Conservation (phyloP, 2,888 invertebrate genomes). For the Mystacides longicornis region DNA sequence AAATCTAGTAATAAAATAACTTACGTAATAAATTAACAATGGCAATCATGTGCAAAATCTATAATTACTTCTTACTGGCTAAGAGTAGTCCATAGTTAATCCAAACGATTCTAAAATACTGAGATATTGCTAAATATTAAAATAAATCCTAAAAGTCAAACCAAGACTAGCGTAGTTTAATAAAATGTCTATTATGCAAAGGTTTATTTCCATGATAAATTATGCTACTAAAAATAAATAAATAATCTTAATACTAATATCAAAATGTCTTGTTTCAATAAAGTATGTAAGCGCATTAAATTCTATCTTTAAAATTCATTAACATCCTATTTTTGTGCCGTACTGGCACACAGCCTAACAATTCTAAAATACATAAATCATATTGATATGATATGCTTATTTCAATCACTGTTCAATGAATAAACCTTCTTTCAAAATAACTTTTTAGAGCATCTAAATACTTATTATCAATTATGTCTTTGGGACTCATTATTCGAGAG, state of each 20-base stretch:
- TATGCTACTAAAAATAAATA: constrained; percentile 25
- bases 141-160: constrained; percentile 17
- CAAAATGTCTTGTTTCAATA: constrained; percentile 18
- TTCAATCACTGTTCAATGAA: constrained; percentile 21
- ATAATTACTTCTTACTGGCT: constrained; percentile 22
- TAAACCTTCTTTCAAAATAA: constrained; percentile 34
- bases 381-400: constrained; percentile 8
- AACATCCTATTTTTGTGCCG: constrained; percentile 5
- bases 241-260: constrained; percentile 24
- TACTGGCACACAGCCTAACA: constrained; percentile 3
- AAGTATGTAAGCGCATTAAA: constrained; percentile 23
- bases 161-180: constrained; percentile 25
- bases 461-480: constrained; percentile 32
- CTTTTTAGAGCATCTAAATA: constrained; percentile 34
- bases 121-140: background rate
- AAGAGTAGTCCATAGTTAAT: constrained; percentile 9
- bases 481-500: constrained; percentile 31
- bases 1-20: background rate
- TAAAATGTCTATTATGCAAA: constrained; percentile 19
- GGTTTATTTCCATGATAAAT: constrained; percentile 19
- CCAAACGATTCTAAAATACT: background rate
- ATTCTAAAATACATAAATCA: constrained; percentile 6
- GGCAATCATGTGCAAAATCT: constrained; percentile 25
- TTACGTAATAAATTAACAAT: constrained; percentile 21
- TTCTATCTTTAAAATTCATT: constrained; percentile 13